These are phyloP conservation scores for Byasa hedistus DNA, from an alignment of 2,888 invertebrate genomes.

Conservation along the genomic window DNA sequence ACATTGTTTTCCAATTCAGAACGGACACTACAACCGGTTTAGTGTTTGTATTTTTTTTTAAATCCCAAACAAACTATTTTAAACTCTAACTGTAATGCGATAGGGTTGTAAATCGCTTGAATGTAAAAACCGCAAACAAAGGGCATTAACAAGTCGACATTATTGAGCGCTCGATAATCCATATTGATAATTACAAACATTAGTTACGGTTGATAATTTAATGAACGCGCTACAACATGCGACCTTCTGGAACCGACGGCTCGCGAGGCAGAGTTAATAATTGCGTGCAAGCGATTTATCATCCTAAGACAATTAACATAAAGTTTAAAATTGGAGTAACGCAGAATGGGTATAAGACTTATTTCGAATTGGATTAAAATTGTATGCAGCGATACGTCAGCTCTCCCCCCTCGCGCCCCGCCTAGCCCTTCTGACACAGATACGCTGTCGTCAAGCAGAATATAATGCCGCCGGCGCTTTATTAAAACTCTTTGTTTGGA, in stretches of 20 bases:
- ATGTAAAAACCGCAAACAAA: conserved; percentile 36
- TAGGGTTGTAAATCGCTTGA: conserved; percentile 34
- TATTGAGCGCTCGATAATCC: conserved; percentile 29
- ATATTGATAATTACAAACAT: conserved; percentile 34
- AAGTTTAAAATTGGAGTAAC: conserved; percentile 37
- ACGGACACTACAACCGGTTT: conserved; percentile 26
- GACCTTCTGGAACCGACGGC: conserved; percentile 39
- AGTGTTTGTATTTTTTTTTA: conserved; percentile 24
- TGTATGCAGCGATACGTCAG: conserved; percentile 66
- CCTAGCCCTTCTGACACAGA: conserved; percentile 66
- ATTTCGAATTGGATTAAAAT: conserved; percentile 42
- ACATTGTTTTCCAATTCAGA: conserved; percentile 34
- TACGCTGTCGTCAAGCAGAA: conserved; percentile 62
- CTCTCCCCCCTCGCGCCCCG: conserved; percentile 51
- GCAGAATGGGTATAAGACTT: conserved; percentile 35
- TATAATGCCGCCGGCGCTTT: conserved; percentile 39
- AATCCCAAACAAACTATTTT: background rate
- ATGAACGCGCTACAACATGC: conserved; percentile 35
- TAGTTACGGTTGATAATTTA: conserved; percentile 35
- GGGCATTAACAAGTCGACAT: conserved; percentile 28
- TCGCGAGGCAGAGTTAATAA: conserved; percentile 39
- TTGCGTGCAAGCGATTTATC: background rate
- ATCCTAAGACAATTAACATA: conserved; percentile 27
- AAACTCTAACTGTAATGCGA: background rate
- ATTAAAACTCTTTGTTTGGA: conserved; percentile 29